These are phyloP conservation scores for Petrolisthes cinctipes DNA, from an alignment of 2,888 invertebrate species.

Conservation along the genomic window DNA sequence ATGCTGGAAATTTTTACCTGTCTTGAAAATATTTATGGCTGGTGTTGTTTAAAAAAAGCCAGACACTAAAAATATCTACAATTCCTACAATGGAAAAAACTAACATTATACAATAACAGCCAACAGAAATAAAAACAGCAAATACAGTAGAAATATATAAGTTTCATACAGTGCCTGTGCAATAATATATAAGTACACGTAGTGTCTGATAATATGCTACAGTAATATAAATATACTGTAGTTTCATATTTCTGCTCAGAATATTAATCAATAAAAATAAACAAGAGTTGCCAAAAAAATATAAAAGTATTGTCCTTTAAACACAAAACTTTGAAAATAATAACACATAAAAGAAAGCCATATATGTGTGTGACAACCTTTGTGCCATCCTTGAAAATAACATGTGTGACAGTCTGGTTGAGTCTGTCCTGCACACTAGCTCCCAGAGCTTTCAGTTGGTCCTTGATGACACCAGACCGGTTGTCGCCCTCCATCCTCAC, in stretches of 20 bases:
- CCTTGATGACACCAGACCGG: slow-evolving; percentile 52
- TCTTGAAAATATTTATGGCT: too few relatives aligned
- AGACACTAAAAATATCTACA: too few relatives aligned
- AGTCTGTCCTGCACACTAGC: slow-evolving; percentile 45
- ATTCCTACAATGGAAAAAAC: too few relatives aligned
- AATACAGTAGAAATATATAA: too few relatives aligned
- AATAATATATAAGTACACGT: too few relatives aligned
- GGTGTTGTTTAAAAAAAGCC: too few relatives aligned
- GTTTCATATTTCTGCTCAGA: too few relatives aligned
- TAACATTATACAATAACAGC: too few relatives aligned
- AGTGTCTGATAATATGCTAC: not conserved
- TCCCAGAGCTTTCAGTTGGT: slow-evolving; percentile 54
- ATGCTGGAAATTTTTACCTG: too few relatives aligned
- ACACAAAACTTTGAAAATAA: not conserved
- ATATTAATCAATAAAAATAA: not conserved
- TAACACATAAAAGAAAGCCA: not conserved
- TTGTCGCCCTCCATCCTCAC: slow-evolving; percentile 55
- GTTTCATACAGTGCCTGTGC: too few relatives aligned
- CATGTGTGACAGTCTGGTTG: slow-evolving; percentile 52
- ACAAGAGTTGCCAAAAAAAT: not conserved
- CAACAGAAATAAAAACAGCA: too few relatives aligned
- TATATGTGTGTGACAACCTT: slow-evolving; percentile 33
- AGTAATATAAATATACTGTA: not conserved
- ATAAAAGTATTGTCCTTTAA: not conserved
- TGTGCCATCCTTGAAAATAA: slow-evolving; percentile 61